Evolutionary conservation across 2,888 invertebrate genomes (phyloP), one percentile per base, ranked within the genome.

Genomic region (Chymomyza procnemis): DNA sequence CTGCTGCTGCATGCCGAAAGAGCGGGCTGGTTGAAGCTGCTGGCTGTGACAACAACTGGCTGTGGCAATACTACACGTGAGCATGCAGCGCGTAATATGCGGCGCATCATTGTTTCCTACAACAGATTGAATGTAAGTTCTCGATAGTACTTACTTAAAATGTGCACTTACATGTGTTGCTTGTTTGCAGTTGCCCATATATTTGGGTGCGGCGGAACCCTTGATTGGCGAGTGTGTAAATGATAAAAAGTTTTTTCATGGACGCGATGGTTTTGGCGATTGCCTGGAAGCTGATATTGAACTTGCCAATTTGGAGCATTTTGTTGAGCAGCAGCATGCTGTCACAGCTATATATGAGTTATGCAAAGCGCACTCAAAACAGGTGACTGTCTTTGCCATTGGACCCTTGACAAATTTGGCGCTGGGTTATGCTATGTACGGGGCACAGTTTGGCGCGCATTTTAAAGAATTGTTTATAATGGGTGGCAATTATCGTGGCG

Each of bases 331-430:
- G 0, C 92, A 93, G 72, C 93, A 92, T 75, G 95, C 95, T 0
- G 93, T 94, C 0, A 87, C 91, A 6, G 93, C 93, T 5, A 90
- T 96, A 16, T 90, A 93, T 55, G 91, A 93, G 67, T 88, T 95
- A 56, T 93, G 94, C 3, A 92, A 92, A 58, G 90, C 91, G 74
- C 72, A 92, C 90, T 88, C 92, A 90, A 93, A 92, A 66, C 89
- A 94, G 82, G 91, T 95, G 21, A 92, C 93, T 0, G 84, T 96
- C 9, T 91, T 95, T 6, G 93, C 94, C 47, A 88, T 96, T 22
- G 97, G 95, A 0, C 94, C 97, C 0, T 89, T 97, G 26, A 97
- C 97, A 0, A 97, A 97, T 83, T 91, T 96, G 55, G 97, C 96
- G 0, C 84, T 96, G 68, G 94, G 96, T 1, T 92, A 95, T 2